phyloP scores from a whole-genome alignment of 2,113 vertebrate species.

The Aspidoscelis tigris region DNA sequence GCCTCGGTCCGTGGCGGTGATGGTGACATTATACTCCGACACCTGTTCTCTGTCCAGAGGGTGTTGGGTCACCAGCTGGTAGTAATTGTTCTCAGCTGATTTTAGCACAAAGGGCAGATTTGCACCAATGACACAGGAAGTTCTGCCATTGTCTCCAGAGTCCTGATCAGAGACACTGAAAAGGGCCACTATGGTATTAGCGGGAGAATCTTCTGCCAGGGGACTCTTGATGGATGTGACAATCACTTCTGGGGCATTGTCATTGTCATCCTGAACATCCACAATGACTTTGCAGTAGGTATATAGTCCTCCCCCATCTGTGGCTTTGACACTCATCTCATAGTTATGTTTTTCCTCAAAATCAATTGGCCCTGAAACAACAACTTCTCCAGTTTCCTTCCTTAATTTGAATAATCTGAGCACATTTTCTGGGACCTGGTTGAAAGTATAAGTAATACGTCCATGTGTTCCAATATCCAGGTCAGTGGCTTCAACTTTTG shows the following conservation, averaged over 20 bases:
- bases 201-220: constrained; percentile 75
- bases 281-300: constrained; percentile 67
- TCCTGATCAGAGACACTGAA: too few species aligned
- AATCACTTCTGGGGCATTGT: constrained; percentile 76
- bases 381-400: constrained; percentile 8
- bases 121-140: too few species aligned
- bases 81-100: too few species aligned
- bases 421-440: neutral
- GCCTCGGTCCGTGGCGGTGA: too few species aligned
- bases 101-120: too few species aligned
- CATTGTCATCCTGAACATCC: constrained; percentile 77
- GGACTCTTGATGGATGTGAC: constrained; percentile 75
- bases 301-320: constrained; percentile 17
- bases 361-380: neutral
- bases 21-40: too few species aligned
- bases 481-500: constrained; percentile 7
- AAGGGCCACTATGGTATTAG: constrained; percentile 75
- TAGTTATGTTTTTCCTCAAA: neutral
- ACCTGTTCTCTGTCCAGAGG: too few species aligned
- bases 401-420: neutral
- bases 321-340: constrained; percentile 1
- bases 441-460: neutral
- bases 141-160: too few species aligned
- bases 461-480: neutral
- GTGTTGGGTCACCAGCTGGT: too few species aligned